Base-by-base conservation (phyloP, 2,797 vertebrate species). In the Pelodytes ibericus region DNA sequence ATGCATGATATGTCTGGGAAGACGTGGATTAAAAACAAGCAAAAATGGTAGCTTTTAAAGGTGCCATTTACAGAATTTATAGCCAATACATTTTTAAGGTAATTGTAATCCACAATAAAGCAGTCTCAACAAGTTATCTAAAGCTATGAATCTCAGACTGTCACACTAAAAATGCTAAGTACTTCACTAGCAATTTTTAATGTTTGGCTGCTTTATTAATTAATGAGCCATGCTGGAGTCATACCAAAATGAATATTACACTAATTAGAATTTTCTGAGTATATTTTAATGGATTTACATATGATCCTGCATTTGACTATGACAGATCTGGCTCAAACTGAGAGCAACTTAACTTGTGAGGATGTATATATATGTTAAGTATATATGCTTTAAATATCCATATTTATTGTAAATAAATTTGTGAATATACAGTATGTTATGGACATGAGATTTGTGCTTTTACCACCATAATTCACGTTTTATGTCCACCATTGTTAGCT, bases 231-330 rank as follows among this genome's bases (percentile, higher is more conserved):
- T 58, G 39, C 26, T 74, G 61, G 24, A 74, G 57, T 74, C 58
- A 22, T 24, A 66, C 62, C 61, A 74, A 63, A 74, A 66, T 33
- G 64, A 58, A 31, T 64, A 62, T 51, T 39, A 49, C 49, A 22
- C 20, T 63, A 51, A 63, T 72, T 72, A 63, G 58, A 63, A 39
- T 44, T 62, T 26, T 24, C n/a, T 11, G 33, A 60, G 18, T 16
- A 71, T 26, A 72, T 44, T 63, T 53, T 25, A 72, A 63, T 72
- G 41, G 71, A 62, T 63, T 51, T 41, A 64, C 49, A 56, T 56
- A 44, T 39, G 31, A 74, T 65, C 22, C 41, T 39, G 13, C 59
- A 26, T 31, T 53, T 53, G 36, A 8, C 15, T 39, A 39, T 39
- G 7, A 39, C 36, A 39, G 36, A n/a, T n/a, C n/a, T n/a, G n/a